Base-by-base conservation (phyloP, 2,113 vertebrate genomes). In the Oreocharis arfaki region DNA sequence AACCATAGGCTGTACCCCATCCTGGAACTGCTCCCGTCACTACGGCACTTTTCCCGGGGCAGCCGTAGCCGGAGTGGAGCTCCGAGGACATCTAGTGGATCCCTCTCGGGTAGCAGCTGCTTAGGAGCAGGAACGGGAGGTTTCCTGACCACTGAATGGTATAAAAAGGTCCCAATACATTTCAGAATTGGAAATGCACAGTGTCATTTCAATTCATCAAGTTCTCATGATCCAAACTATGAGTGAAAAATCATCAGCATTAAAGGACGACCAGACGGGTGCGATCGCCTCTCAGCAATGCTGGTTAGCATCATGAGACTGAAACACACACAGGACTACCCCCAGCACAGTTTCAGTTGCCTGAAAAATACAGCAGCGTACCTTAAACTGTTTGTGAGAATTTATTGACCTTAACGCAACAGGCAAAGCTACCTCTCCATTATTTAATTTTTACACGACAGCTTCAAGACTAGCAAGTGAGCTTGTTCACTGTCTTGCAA, bases 71-170 rank as follows among this genome's bases (percentile, higher is more conserved):
- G 90, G 80, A 64, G 86, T 95, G 75, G 97, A 95, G 84, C 96
- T 97, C 87, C 46, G 97, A 95, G 95, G 98, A 97, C 98, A 98
- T 97, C 98, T 98, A 98, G 98, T 97, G 98, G 97, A 56, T 42
- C 15, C 11, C 10, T 32, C 11, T 20, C 77, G 93, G 83, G 94
- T n/a, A 89, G 91, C 97, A 96, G 61, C 76, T 93, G 60, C 73
- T 76, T 60, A 60, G 92, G 19, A 63, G 49, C 18, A 71, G 26
- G 18, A 74, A 42, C 23, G 19, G 46, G 37, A 39, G 30, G 18
- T 32, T 74, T 80, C 84, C 92, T 95, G 81, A 96, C 50, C 78
- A 49, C 86, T 55, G 63, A 89, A 56, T 13, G 95, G 81, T 23
- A 23, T 59, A 87, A 83, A 93, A 94, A 70, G 80, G 89, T 89